These are phyloP conservation scores for Apis laboriosa DNA, from an alignment of 1,140 invertebrate species.

Conservation along the genomic window DNA sequence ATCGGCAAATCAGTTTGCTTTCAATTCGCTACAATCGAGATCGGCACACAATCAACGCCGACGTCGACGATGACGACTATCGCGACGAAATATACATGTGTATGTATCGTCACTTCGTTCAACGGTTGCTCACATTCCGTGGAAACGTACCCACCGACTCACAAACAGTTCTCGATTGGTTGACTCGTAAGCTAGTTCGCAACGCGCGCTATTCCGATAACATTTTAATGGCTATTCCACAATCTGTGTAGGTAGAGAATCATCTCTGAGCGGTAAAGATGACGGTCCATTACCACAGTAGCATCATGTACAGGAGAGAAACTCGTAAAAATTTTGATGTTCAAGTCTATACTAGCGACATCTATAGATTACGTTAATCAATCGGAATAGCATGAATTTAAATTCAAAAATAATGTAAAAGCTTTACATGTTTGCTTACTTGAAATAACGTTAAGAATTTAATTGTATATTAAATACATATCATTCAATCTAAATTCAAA, in stretches of 20 bases:
- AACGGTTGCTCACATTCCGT: conserved; percentile 18
- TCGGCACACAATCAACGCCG: conserved; percentile 52
- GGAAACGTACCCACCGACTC: conserved; percentile 30
- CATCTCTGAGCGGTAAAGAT: neutral
- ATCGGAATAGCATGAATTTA: neutral
- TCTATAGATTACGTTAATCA: neutral
- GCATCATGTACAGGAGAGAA: neutral
- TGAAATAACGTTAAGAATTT: too few species aligned
- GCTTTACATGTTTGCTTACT: too few species aligned
- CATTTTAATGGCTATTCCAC: conserved; percentile 12
- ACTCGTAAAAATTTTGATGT: neutral
- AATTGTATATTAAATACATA: neutral
- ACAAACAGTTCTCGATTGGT: conserved; percentile 25
- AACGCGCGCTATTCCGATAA: neutral
- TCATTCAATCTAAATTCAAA: neutral
- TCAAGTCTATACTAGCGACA: neutral
- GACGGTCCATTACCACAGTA: neutral
- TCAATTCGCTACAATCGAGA: conserved; percentile 18
- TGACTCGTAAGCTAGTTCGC: neutral
- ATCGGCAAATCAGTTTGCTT: neutral
- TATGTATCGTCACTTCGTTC: conserved; percentile 6
- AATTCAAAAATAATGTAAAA: neutral
- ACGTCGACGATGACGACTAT: conserved; percentile 51
- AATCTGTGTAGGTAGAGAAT: neutral
- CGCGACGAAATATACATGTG: conserved; percentile 38